phyloP scores from a whole-genome alignment of 1,140 invertebrate genomes.

The Psix sp. region DNA sequence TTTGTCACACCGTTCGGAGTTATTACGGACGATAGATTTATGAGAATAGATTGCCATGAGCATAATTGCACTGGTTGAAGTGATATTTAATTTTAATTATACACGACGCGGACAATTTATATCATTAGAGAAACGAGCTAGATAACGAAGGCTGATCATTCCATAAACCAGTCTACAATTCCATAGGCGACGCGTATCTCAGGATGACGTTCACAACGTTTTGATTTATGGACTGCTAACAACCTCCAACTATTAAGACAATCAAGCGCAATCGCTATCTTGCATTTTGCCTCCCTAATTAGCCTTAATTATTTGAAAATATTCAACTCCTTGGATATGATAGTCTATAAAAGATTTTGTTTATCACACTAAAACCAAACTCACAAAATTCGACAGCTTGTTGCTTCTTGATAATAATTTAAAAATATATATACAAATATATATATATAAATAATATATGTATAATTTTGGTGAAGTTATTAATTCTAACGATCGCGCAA shows the following conservation, averaged over 20 bases:
- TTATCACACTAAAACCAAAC: too few species aligned
- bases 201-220: slow-evolving; percentile 25
- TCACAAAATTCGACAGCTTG: too few species aligned
- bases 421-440: too few species aligned
- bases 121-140: slow-evolving; percentile 21
- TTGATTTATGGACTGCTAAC: slow-evolving; percentile 42
- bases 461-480: too few species aligned
- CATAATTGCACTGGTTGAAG: slow-evolving; percentile 5
- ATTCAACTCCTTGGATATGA: too few species aligned
- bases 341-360: too few species aligned
- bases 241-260: slow-evolving; percentile 31
- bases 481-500: too few species aligned
- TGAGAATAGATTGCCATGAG: too few species aligned
- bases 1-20: too few species aligned
- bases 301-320: slow-evolving; percentile 2
- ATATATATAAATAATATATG: too few species aligned
- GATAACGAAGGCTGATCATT: slow-evolving; percentile 45
- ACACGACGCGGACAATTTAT: slow-evolving; percentile 39
- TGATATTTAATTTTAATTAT: slow-evolving; percentile 34
- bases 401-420: too few species aligned
- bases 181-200: slow-evolving; percentile 32
- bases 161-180: slow-evolving; percentile 33
- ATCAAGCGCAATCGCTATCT: slow-evolving; percentile 9
- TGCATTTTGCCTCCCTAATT: slow-evolving; percentile 15
- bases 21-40: too few species aligned